phyloP scores from a whole-genome alignment of 2,888 invertebrate species.

The Ariolimax columbianus region DNA sequence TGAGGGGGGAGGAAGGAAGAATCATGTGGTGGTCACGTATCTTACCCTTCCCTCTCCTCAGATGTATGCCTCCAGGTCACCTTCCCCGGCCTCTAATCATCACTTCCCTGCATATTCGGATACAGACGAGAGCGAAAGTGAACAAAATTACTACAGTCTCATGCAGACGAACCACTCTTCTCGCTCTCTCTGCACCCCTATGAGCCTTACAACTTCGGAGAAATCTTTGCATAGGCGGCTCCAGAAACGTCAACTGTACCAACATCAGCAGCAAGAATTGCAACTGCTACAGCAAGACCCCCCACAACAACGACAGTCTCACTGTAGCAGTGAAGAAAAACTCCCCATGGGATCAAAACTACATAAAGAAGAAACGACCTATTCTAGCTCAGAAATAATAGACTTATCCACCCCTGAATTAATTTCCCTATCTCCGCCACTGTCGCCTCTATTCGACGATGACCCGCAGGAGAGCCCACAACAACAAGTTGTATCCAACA shows the following conservation, averaged over 20 bases:
- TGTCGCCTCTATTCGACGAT: constrained; percentile 29
- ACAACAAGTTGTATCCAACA: not conserved
- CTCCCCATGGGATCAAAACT: not conserved
- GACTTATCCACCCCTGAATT: not conserved
- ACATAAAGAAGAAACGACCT: not conserved
- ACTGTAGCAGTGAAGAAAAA: not conserved
- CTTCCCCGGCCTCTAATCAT: not conserved
- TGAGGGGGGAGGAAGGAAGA: not conserved
- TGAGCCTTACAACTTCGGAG: constrained; percentile 23
- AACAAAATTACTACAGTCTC: constrained; percentile 34
- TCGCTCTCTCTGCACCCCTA: constrained; percentile 19
- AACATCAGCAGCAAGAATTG: constrained; percentile 37
- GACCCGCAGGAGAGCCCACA: not conserved
- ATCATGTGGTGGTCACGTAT: not conserved
- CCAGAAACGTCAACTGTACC: constrained; percentile 37
- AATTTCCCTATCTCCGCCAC: not conserved
- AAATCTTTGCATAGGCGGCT: constrained; percentile 41
- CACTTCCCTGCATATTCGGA: not conserved
- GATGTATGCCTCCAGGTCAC: not conserved
- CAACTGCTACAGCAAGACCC: not conserved
- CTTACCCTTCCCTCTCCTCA: constrained; percentile 24
- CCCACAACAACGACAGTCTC: not conserved
- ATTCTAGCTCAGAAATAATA: not conserved
- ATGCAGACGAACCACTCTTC: constrained; percentile 19
- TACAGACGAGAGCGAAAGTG: constrained; percentile 52